Evolutionary conservation across 2,888 invertebrate genomes (phyloP).

Genomic region (Hirtodrosophila trivittata): DNA sequence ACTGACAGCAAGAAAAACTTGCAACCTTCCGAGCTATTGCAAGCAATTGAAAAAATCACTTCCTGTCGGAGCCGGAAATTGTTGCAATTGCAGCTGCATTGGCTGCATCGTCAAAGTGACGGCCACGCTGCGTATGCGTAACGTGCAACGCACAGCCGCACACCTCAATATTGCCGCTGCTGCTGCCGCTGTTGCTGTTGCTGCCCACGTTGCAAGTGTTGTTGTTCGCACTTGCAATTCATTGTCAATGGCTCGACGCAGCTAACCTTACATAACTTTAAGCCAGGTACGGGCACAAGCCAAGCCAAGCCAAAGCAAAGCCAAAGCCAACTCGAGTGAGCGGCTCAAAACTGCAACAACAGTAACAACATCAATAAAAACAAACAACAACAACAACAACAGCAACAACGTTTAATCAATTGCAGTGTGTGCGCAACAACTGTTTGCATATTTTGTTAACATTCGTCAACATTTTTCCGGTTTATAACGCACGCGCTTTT

Average conservation of each 20-base stretch:
- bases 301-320: constrained; percentile 14
- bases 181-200: constrained; percentile 14
- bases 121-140: constrained; percentile 68
- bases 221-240: constrained; percentile 60
- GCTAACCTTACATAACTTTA: constrained; percentile 69
- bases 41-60: constrained; percentile 47
- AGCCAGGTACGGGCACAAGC: constrained; percentile 18
- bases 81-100: constrained; percentile 43
- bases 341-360: constrained; percentile 43
- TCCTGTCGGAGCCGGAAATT: constrained; percentile 67
- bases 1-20: constrained; percentile 9
- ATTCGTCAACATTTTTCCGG: constrained; percentile 71
- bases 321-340: constrained; percentile 35
- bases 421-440: constrained; percentile 51
- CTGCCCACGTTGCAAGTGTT: constrained; percentile 36
- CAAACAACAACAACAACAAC: constrained; percentile 13
- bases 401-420: constrained; percentile 59
- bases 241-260: constrained; percentile 69
- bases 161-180: constrained; percentile 20
- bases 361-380: constrained; percentile 11
- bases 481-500: constrained; percentile 62
- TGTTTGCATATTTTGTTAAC: constrained; percentile 68
- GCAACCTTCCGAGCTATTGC: constrained; percentile 42
- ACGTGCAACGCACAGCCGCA: constrained; percentile 35
- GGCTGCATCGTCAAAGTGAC: constrained; percentile 42